Conservation (phyloP, 2,113 vertebrate genomes). For the Talpa occidentalis region DNA sequence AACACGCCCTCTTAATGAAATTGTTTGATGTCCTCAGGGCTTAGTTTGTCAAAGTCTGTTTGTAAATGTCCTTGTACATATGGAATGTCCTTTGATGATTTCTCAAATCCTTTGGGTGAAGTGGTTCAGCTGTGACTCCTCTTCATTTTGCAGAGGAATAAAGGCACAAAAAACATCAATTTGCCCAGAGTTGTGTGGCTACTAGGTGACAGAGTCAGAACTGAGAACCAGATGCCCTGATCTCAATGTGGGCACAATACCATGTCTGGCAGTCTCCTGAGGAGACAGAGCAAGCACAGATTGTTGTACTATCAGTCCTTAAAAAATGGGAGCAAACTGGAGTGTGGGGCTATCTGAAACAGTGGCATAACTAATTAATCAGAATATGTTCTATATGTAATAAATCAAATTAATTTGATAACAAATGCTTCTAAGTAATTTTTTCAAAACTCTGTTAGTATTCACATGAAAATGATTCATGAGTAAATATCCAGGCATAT, state of each 20-base stretch:
- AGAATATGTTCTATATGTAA: slow-evolving; percentile 27
- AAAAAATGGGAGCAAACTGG: slow-evolving; percentile 32
- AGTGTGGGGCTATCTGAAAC: background rate
- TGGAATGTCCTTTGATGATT: slow-evolving; percentile 46
- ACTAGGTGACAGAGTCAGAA: slow-evolving; percentile 4
- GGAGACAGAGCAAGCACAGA: slow-evolving; percentile 7
- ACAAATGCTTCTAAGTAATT: slow-evolving; percentile 46
- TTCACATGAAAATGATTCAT: slow-evolving; percentile 41
- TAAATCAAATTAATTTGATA: slow-evolving; percentile 53
- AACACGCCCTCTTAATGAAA: background rate
- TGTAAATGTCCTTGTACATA: background rate
- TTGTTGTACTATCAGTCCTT: background rate
- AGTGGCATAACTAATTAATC: slow-evolving; percentile 10
- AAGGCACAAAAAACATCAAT: background rate
- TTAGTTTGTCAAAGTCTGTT: slow-evolving; percentile 18
- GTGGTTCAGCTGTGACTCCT: slow-evolving; percentile 24
- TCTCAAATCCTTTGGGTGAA: slow-evolving; percentile 22
- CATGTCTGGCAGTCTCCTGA: background rate
- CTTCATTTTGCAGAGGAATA: background rate
- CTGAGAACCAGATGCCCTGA: slow-evolving; percentile 44
- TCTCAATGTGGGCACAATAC: background rate
- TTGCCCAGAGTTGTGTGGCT: background rate
- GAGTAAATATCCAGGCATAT: background rate
- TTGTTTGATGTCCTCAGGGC: background rate
- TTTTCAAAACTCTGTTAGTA: slow-evolving; percentile 24